Evolutionary conservation across 2,797 vertebrate genomes (phyloP).

Genomic region (Labroides dimidiatus): DNA sequence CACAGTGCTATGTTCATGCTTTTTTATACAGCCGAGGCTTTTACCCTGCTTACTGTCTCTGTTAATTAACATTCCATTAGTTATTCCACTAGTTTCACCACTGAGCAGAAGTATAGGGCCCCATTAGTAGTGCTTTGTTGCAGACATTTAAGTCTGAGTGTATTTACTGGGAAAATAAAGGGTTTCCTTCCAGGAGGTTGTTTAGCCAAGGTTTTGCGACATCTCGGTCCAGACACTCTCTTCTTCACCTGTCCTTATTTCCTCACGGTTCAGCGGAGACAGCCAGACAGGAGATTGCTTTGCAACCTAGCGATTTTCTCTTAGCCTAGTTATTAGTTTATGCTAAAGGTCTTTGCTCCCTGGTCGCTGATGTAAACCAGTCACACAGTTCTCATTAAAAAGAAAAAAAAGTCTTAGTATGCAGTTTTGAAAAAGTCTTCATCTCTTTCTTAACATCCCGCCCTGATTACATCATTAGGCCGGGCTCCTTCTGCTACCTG

Average conservation of each 20-base stretch:
- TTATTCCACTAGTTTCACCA: no score
- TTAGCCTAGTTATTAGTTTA: conserved; percentile 27
- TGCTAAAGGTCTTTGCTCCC: conserved; percentile 20
- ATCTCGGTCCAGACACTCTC: background rate
- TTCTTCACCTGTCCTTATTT: conserved; percentile 11
- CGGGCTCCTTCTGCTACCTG: conserved; percentile 23
- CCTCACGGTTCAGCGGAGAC: conserved; percentile 19
- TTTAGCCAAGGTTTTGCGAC: conserved; percentile 8
- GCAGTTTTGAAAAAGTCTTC: conserved; percentile 31
- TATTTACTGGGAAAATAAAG: background rate
- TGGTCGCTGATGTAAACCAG: conserved; percentile 10
- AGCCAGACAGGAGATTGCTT: conserved; percentile 16
- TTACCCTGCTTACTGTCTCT: no score
- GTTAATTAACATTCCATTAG: no score
- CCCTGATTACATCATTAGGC: conserved; percentile 56
- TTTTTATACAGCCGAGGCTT: no score
- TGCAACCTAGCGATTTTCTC: conserved; percentile 13
- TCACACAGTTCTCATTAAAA: conserved; percentile 14
- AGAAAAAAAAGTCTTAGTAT: conserved; percentile 13
- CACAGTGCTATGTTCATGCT: no score
- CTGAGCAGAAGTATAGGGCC: no score
- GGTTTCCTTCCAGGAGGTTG: background rate
- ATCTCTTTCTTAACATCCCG: conserved; percentile 54
- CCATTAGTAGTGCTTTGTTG: no score
- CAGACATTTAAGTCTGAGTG: no score